Conservation (phyloP, 2,113 vertebrate species). For the Loxodonta africana region DNA sequence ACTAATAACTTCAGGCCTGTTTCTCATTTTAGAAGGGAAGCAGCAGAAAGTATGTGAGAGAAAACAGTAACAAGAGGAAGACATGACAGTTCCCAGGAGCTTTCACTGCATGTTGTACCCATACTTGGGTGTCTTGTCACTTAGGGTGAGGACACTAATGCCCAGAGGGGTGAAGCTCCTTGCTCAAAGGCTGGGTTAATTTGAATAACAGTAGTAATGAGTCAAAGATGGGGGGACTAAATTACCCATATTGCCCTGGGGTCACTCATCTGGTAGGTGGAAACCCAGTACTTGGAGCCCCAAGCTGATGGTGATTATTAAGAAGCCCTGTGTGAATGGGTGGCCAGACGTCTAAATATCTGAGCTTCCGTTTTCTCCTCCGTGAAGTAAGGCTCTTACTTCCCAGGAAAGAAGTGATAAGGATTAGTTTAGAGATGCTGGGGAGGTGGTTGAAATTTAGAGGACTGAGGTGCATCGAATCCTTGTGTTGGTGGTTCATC, state of each 20-base stretch:
- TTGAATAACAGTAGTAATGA: neutral
- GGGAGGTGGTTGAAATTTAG: neutral
- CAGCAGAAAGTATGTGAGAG: neutral
- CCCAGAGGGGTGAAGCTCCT: neutral
- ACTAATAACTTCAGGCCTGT: neutral
- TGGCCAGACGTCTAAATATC: too few species aligned
- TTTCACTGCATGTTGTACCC: neutral
- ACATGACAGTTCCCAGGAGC: neutral
- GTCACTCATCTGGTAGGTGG: neutral
- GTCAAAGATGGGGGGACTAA: neutral
- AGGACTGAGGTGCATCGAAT: neutral
- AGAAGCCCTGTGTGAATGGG: neutral
- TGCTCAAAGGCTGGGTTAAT: neutral
- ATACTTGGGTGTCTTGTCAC: neutral
- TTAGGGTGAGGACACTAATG: neutral
- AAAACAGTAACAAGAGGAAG: neutral
- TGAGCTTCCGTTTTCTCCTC: neutral
- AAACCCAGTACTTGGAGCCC: neutral
- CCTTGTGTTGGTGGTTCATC: neutral
- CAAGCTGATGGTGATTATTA: neutral
- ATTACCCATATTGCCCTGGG: neutral
- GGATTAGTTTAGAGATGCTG: neutral
- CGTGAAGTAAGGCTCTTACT: neutral
- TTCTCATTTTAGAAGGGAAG: neutral
- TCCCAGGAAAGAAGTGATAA: neutral